Evolutionary conservation across 2,888 invertebrate species (phyloP), one percentile per base, ranked within the genome.

Genomic region (Dynastes hyllus): DNA sequence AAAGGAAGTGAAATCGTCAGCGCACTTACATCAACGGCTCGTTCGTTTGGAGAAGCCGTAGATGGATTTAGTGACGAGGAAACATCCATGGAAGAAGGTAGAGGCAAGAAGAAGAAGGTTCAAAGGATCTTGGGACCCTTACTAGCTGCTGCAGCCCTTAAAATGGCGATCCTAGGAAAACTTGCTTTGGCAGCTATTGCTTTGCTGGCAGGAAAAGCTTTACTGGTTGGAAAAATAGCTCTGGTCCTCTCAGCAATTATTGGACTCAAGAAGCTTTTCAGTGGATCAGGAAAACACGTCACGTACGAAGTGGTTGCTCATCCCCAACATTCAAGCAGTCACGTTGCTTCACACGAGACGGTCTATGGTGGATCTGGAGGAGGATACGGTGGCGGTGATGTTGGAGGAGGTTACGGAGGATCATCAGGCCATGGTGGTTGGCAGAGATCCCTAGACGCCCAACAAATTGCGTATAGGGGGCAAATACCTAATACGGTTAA

Each of bases 291-390:
- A 40, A 96, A 96, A 87, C 95, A 95, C 86, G 96, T 96, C 82
- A 96, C 96, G 3, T 96, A 96, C 87, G 96, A 96, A 87, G 96
- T 96, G 51, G 95, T 96, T 0, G 93, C 95, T 0, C 96, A 96
- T 88, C 95, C 96, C 76, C 95, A 95, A 85, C 95, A 95, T 88
- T 91, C 93, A 80, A 91, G 92, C 82, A 92, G 93, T 85, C 93
- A 93, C 86, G 92, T 93, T 80, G 92, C 93, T 80, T 93, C 94
- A 82, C 93, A 94, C 84, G 95, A 95, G 80, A 90, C 91, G 45
- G 90, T 90, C 78, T 91, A 91, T 83, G 90, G 91, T 78, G 90
- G 87, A 40, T 88, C 90, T 82, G 89, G 90, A 65, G 87, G 88
- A 53, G 89, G 89, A 65, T 88, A 89, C 79, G 89, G 90, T 77